phyloP scores from a whole-genome alignment of 1,140 invertebrate genomes.

The Conus betulinus region DNA sequence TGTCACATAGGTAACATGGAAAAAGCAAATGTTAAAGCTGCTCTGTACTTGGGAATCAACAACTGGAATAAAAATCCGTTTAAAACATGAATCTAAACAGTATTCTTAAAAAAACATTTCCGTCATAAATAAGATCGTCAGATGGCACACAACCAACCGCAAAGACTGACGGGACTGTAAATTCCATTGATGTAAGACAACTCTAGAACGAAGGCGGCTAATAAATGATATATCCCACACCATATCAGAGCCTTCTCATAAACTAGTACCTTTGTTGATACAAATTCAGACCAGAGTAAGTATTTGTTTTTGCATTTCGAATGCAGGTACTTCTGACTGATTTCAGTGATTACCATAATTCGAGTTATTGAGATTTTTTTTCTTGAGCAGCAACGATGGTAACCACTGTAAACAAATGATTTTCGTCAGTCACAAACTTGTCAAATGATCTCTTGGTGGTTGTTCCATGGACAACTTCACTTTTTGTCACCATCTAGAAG shows the following conservation, averaged over 20 bases:
- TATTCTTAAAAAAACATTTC: not conserved
- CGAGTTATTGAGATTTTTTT: not conserved
- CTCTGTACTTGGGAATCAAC: too few species aligned
- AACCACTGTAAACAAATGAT: conserved; percentile 14
- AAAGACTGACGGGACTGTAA: conserved; percentile 11
- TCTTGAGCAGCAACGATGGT: not conserved
- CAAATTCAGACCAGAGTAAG: not conserved
- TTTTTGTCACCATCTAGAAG: too few species aligned
- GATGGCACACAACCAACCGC: not conserved
- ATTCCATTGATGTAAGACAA: not conserved
- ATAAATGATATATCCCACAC: too few species aligned
- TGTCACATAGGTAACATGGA: too few species aligned
- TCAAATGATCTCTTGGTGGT: too few species aligned
- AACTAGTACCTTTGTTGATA: not conserved
- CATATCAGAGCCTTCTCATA: not conserved
- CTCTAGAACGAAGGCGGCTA: not conserved
- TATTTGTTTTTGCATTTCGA: not conserved
- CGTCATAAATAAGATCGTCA: not conserved
- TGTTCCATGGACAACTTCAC: too few species aligned
- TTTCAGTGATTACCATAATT: not conserved
- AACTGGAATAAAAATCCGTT: not conserved
- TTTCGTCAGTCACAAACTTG: too few species aligned
- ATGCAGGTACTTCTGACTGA: too few species aligned
- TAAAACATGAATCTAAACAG: not conserved
- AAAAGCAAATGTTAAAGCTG: too few species aligned